phyloP scores from a whole-genome alignment of 2,797 vertebrate genomes.

The Decapterus maruadsi region DNA sequence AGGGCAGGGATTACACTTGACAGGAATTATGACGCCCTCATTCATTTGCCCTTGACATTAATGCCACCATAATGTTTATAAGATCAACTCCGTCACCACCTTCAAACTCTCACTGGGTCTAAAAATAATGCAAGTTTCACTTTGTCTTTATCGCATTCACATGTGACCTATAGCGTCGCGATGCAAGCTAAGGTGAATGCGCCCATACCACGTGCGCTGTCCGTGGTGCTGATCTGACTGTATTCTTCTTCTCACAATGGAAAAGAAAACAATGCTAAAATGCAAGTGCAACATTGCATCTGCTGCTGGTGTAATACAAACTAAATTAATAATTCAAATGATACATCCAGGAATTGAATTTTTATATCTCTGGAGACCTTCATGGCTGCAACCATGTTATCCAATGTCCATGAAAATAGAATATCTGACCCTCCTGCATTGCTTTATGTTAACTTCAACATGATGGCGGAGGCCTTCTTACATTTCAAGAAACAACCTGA shows the following conservation, averaged over 20 bases:
- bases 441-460: background rate
- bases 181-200: background rate
- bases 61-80: constrained; percentile 7
- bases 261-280: background rate
- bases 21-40: constrained; percentile 27
- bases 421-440: background rate
- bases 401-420: background rate
- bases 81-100: constrained; percentile 22
- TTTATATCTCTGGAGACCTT: background rate
- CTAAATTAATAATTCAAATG: background rate
- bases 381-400: background rate
- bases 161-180: background rate
- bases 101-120: background rate
- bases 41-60: constrained; percentile 16
- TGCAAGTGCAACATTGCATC: background rate
- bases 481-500: background rate
- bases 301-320: background rate
- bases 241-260: background rate
- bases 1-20: constrained; percentile 5
- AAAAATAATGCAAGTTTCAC: background rate
- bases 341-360: background rate
- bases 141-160: background rate
- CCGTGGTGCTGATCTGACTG: background rate
- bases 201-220: background rate
- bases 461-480: background rate